Evolutionary conservation across 2,113 vertebrate species (phyloP).

Genomic region (Vicugna pacos): DNA sequence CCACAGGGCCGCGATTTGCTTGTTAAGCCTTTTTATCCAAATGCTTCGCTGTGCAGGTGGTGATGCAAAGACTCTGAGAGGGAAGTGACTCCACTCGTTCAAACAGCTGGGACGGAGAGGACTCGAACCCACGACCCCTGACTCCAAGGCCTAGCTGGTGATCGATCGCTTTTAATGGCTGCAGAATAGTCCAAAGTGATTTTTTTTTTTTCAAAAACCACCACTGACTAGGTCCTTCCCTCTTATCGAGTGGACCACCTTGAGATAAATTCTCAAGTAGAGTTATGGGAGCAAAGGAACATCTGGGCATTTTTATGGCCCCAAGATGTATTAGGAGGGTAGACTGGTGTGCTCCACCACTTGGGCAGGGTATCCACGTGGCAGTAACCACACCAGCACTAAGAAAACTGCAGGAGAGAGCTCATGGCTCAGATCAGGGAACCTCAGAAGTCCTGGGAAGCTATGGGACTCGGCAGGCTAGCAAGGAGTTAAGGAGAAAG

Average conservation of each 20-base stretch:
- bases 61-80: not conserved
- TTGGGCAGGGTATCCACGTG: not conserved
- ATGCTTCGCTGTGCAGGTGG: not conserved
- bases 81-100: not conserved
- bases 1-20: not conserved
- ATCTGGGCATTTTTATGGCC: not conserved
- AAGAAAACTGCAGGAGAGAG: not conserved
- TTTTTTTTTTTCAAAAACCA: not conserved
- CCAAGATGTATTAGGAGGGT: not conserved
- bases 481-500: constrained; percentile 61
- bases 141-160: not conserved
- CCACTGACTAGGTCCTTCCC: not conserved
- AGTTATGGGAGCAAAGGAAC: not conserved
- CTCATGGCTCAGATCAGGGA: not conserved
- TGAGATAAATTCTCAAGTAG: not conserved
- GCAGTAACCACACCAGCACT: too few relatives aligned
- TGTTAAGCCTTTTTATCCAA: not conserved
- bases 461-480: not conserved
- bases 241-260: not conserved
- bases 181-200: not conserved
- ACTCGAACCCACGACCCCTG: not conserved
- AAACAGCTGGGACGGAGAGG: not conserved
- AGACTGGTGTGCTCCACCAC: accelerated
- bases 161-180: not conserved
- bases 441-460: not conserved